phyloP scores from a whole-genome alignment of 2,888 invertebrate genomes.

The Ptychoptera contaminata region DNA sequence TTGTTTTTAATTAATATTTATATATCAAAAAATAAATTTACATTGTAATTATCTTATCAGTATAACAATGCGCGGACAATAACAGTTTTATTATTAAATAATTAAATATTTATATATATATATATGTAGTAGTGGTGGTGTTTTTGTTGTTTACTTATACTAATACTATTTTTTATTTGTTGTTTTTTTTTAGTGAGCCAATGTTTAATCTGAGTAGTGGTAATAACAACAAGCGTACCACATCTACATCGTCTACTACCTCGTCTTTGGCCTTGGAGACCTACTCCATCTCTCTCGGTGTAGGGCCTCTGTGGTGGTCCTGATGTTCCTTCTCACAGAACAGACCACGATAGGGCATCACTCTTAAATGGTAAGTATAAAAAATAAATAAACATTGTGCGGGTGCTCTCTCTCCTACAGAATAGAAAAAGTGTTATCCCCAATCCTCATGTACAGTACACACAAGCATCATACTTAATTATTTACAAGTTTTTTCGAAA shows the following conservation, averaged over 20 bases:
- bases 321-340: slow-evolving; percentile 79
- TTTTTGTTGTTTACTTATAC: not conserved
- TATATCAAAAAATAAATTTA: too few relatives aligned
- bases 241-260: slow-evolving; percentile 40
- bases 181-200: slow-evolving; percentile 26
- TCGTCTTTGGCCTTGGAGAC: slow-evolving; percentile 57
- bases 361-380: slow-evolving; percentile 31
- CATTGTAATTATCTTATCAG: too few relatives aligned
- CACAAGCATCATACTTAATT: too few relatives aligned
- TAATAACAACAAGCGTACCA: slow-evolving; percentile 29
- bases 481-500: too few relatives aligned
- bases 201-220: slow-evolving; percentile 28
- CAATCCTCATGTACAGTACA: too few relatives aligned
- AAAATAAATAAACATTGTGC: slow-evolving; percentile 30
- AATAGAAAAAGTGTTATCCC: too few relatives aligned
- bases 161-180: slow-evolving; percentile 8
- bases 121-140: not conserved
- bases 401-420: slow-evolving; percentile 28
- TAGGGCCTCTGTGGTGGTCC: slow-evolving; percentile 99
- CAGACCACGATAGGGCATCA: slow-evolving; percentile 35
- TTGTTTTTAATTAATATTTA: too few relatives aligned
- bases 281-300: slow-evolving; percentile 81
- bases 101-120: too few relatives aligned
- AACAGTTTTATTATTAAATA: too few relatives aligned
- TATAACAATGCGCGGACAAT: too few relatives aligned